Percentiles rank a stretch among this genome's conserved stretches.
Evolutionary conservation across 2,113 vertebrate species (phyloP).

Genomic region (Thinocorus orbignyianus): DNA sequence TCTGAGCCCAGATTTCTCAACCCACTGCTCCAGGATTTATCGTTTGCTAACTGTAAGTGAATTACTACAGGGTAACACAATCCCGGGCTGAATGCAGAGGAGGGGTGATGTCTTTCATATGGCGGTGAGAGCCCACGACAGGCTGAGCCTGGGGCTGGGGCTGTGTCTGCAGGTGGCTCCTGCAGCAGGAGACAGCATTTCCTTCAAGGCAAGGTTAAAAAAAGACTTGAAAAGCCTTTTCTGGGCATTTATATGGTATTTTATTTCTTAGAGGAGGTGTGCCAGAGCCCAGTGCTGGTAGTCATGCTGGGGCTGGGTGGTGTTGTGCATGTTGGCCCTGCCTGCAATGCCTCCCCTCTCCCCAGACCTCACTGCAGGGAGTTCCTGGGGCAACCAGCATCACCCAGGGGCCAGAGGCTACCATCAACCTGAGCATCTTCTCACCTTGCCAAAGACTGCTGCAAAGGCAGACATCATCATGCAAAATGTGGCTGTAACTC

Average conservation of each 20-base stretch:
- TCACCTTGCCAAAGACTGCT: background rate
- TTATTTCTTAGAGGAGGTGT: background rate
- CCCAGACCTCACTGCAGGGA: no score
- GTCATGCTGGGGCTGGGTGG: background rate
- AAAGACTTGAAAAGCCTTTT: background rate
- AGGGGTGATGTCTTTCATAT: background rate
- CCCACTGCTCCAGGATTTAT: background rate
- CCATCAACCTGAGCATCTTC: fast-evolving
- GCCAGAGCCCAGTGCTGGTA: background rate
- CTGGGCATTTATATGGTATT: background rate
- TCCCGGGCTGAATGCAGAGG: background rate
- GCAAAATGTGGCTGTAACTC: fast-evolving
- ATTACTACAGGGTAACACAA: background rate
- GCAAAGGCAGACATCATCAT: background rate
- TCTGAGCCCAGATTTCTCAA: background rate
- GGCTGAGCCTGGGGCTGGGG: background rate
- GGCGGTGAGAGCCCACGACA: background rate
- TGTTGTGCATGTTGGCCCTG: background rate
- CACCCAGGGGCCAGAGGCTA: fast-evolving
- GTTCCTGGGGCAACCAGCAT: fast-evolving
- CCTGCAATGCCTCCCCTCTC: background rate
- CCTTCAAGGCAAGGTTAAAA: background rate
- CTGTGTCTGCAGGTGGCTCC: background rate
- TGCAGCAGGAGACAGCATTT: background rate
- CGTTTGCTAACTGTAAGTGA: background rate